phyloP scores from a whole-genome alignment of 2,888 invertebrate species.

The Drosophila demipolita region DNA sequence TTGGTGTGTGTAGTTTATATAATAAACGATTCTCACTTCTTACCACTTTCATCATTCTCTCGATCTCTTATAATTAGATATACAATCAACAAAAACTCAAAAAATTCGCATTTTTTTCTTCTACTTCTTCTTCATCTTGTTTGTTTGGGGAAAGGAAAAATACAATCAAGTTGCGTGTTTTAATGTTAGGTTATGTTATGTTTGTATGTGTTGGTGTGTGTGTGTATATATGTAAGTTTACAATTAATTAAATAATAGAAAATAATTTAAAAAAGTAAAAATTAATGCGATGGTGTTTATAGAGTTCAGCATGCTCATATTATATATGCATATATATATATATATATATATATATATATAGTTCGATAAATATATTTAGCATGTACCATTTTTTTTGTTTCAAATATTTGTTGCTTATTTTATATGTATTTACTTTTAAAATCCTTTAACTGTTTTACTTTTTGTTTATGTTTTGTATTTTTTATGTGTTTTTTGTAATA shows the following conservation, averaged over 20 bases:
- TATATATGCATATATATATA: constrained; percentile 19
- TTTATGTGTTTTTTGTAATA: constrained; percentile 47
- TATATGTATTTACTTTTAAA: constrained; percentile 28
- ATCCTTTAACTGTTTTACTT: constrained; percentile 34
- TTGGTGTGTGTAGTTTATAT: constrained; percentile 59
- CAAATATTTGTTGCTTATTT: constrained; percentile 24
- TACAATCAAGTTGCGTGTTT: constrained; percentile 38
- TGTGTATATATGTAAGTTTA: constrained; percentile 38
- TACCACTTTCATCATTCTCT: constrained; percentile 21
- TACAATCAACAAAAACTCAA: constrained; percentile 74
- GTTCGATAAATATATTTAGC: constrained; percentile 25
- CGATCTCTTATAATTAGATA: constrained; percentile 47
- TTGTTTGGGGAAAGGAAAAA: constrained; percentile 33
- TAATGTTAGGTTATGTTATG: constrained; percentile 9
- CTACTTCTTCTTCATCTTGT: not conserved
- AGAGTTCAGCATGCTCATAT: constrained; percentile 71
- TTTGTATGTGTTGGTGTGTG: constrained; percentile 43
- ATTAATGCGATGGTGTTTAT: constrained; percentile 80
- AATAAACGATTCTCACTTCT: constrained; percentile 56
- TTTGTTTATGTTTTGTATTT: constrained; percentile 17
- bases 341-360: constrained; percentile 14
- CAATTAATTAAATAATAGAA: constrained; percentile 68
- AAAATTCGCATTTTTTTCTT: constrained; percentile 36
- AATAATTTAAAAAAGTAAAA: constrained; percentile 77
- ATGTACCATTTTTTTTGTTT: constrained; percentile 42